These are phyloP conservation scores for Lytechinus variegatus DNA, from an alignment of 35 echinoderm and acorn worm genomes.

Conservation along the genomic window DNA sequence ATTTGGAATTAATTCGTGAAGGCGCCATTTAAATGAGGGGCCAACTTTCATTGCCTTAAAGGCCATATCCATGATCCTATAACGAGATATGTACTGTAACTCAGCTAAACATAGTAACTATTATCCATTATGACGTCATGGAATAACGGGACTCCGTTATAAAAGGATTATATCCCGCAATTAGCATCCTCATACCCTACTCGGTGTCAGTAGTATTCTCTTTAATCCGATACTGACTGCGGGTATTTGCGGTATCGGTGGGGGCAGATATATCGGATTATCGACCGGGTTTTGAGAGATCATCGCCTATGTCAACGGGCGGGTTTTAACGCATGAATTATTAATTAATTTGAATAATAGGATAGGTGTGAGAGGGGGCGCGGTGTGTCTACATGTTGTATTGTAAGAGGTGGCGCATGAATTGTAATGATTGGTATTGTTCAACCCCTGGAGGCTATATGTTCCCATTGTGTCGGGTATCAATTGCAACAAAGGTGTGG, in stretches of 20 bases:
- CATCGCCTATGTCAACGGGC: neutral
- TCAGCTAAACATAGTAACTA: neutral
- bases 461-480: neutral
- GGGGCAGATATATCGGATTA: neutral
- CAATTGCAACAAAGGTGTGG: neutral
- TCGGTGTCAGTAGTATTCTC: neutral
- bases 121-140: neutral
- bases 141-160: slow-evolving; percentile 10
- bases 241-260: neutral
- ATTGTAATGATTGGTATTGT: neutral
- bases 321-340: neutral
- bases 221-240: neutral
- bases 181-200: neutral
- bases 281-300: neutral
- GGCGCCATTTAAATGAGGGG: neutral
- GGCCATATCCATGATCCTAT: neutral
- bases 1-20: neutral
- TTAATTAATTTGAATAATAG: neutral
- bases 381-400: neutral
- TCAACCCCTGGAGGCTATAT: neutral
- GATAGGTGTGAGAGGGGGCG: neutral
- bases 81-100: neutral
- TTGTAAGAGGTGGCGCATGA: neutral
- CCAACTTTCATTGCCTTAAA: neutral
- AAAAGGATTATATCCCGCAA: neutral